A percentile compares a stretch with the other conserved stretches of the same genome.
These are phyloP conservation scores for Melospiza georgiana DNA, from an alignment of 2,113 vertebrate species.

Conservation along the genomic window DNA sequence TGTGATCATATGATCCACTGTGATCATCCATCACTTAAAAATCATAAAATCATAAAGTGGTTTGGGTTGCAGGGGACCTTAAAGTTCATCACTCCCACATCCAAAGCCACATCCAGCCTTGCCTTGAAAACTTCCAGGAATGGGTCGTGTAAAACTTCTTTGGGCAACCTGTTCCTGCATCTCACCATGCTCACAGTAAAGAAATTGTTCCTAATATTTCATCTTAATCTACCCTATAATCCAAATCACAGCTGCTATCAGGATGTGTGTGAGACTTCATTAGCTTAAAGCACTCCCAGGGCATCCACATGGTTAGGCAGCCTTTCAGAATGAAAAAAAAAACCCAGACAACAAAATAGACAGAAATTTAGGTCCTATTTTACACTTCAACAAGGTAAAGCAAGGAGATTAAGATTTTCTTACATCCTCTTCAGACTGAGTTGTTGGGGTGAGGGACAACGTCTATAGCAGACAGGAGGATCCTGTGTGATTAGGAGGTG, in stretches of 20 bases:
- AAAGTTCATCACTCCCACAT: neutral
- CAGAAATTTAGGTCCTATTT: neutral
- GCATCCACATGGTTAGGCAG: neutral
- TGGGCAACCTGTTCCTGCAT: neutral
- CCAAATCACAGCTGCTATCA: neutral
- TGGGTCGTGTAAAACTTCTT: neutral
- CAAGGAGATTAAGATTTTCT: neutral
- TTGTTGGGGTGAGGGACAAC: neutral
- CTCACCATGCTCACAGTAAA: neutral
- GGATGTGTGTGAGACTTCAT: neutral
- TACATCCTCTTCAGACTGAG: neutral
- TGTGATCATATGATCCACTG: neutral
- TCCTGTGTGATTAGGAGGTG: neutral
- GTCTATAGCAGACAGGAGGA: neutral
- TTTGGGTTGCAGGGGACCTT: neutral
- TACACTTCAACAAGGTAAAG: neutral
- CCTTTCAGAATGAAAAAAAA: neutral
- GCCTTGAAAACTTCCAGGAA: neutral
- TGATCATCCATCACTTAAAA: neutral
- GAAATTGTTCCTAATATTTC: neutral
- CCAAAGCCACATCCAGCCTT: neutral
- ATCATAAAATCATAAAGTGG: neutral
- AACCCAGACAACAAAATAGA: neutral
- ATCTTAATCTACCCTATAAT: neutral
- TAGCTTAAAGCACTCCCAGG: neutral